These are phyloP conservation scores for Alcis repandata DNA, from an alignment of 2,888 invertebrate genomes.

Conservation along the genomic window DNA sequence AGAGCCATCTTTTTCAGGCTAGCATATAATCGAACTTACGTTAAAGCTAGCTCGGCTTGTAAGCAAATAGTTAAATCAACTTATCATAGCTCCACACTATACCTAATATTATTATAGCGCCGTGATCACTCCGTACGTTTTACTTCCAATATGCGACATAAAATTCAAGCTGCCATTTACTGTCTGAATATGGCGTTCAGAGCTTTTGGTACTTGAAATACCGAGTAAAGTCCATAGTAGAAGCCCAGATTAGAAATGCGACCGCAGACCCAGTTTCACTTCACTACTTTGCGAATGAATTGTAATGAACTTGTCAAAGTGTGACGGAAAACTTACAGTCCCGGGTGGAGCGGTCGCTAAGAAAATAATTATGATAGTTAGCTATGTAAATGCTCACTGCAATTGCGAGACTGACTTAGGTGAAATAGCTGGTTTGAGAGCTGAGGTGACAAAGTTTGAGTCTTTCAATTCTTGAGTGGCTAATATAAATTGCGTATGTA, in stretches of 20 bases:
- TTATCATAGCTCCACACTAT: no score
- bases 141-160: no score
- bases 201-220: neutral
- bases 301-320: constrained; percentile 63
- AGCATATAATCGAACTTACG: no score
- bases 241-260: constrained; percentile 57
- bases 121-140: no score
- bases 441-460: neutral
- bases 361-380: constrained; percentile 42
- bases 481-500: no score
- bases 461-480: no score
- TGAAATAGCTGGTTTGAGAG: neutral
- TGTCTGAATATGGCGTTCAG: no score
- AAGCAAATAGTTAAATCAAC: no score
- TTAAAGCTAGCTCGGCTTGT: no score
- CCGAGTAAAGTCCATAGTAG: constrained; percentile 4
- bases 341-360: constrained; percentile 32
- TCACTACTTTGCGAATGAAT: constrained; percentile 60
- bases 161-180: no score
- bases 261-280: constrained; percentile 51
- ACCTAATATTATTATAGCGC: no score
- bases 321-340: constrained; percentile 57
- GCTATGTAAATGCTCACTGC: constrained; percentile 26
- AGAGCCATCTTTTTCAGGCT: no score
- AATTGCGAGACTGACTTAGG: constrained; percentile 1